Conservation (phyloP, 2,113 vertebrate genomes). For the Calyptomena viridis region DNA sequence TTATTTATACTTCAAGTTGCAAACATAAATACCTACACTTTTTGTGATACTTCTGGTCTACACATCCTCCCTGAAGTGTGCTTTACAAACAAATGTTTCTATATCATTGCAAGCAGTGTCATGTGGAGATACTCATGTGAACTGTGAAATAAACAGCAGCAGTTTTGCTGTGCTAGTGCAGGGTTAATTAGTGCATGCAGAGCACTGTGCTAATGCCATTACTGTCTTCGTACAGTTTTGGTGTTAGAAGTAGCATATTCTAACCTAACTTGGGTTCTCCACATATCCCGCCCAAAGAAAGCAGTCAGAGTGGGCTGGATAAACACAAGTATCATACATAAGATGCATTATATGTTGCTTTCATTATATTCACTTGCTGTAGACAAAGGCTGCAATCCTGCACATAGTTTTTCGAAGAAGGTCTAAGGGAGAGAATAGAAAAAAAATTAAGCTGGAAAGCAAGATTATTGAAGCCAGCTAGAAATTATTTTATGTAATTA, state of each 20-base stretch:
- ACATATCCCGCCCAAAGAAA: not conserved
- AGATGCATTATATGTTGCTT: not conserved
- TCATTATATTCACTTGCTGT: not conserved
- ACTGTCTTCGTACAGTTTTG: not conserved
- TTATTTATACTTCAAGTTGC: not conserved
- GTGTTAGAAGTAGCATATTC: not conserved
- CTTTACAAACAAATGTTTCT: not conserved
- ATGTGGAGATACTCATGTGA: not conserved
- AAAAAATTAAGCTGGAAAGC: not conserved
- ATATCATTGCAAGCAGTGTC: not conserved
- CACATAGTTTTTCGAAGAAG: not conserved
- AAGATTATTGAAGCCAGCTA: not conserved
- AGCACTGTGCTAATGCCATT: not conserved
- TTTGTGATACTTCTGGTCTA: not conserved
- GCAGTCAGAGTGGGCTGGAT: not conserved
- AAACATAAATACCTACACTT: not conserved
- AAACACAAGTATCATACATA: not conserved
- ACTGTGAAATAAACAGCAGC: not conserved
- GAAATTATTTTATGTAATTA: not conserved
- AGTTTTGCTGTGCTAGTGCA: not conserved
- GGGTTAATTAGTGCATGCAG: constrained; percentile 31
- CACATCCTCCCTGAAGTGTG: not conserved
- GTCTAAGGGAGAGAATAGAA: not conserved
- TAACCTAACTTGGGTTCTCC: not conserved
- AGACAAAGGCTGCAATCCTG: not conserved